Conservation (phyloP, 2,888 invertebrate species). For the Dynastes maya region DNA sequence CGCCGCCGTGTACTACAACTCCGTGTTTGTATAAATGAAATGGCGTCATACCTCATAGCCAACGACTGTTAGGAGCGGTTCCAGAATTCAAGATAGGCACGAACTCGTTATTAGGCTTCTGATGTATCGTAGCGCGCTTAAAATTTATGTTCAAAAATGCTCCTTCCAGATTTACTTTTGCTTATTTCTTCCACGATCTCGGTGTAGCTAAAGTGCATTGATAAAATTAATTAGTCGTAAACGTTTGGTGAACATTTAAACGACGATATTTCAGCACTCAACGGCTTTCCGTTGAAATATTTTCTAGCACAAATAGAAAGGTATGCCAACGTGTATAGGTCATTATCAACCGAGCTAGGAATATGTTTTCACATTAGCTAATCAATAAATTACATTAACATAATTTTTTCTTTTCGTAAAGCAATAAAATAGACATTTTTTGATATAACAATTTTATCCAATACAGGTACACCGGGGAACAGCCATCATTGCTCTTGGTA, state of each 20-base stretch:
- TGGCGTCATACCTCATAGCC: conserved; percentile 70
- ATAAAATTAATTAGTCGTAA: conserved; percentile 23
- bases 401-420: not conserved
- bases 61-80: conserved; percentile 69
- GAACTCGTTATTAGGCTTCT: conserved; percentile 68
- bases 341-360: too few species aligned
- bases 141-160: conserved; percentile 61
- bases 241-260: not conserved
- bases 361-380: too few species aligned
- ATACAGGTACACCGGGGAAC: too few species aligned
- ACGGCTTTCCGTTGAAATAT: too few species aligned
- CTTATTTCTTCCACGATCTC: conserved; percentile 48
- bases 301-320: too few species aligned
- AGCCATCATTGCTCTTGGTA: too few species aligned
- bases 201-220: not conserved
- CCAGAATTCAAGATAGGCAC: conserved; percentile 70
- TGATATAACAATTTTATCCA: too few species aligned
- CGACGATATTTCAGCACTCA: not conserved
- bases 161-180: conserved; percentile 49
- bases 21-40: conserved; percentile 72
- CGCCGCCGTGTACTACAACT: conserved; percentile 52
- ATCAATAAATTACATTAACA: not conserved
- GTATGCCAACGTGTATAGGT: too few species aligned
- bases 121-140: conserved; percentile 66
- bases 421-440: too few species aligned